Conservation (phyloP, 2,113 vertebrate species). For the Rhynchopsitta pachyrhyncha region DNA sequence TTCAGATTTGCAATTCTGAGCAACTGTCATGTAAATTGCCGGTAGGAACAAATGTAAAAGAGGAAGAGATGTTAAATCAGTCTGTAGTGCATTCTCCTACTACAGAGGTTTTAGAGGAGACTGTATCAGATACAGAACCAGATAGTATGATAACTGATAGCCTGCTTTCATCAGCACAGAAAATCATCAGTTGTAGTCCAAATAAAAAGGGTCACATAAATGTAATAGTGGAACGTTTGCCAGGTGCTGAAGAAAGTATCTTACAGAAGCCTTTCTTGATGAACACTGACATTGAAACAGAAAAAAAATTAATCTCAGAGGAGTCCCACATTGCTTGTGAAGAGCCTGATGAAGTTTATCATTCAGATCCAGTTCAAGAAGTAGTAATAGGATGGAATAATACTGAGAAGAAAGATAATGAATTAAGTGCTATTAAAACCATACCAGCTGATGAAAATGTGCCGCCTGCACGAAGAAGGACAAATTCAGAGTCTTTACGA, state of each 20-base stretch:
- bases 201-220: constrained; percentile 92
- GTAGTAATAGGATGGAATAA: constrained; percentile 78
- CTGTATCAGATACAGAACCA: constrained; percentile 78
- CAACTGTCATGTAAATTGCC: constrained; percentile 22
- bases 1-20: constrained; percentile 82
- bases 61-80: constrained; percentile 24
- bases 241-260: constrained; percentile 84
- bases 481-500: constrained; percentile 92
- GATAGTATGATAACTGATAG: constrained; percentile 82
- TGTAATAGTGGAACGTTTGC: constrained; percentile 96
- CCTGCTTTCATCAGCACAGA: constrained; percentile 93
- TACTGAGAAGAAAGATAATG: constrained; percentile 67
- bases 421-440: constrained; percentile 54
- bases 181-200: constrained; percentile 91
- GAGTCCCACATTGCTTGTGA: constrained; percentile 54
- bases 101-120: constrained; percentile 79
- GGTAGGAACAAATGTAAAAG: constrained; percentile 30
- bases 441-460: constrained; percentile 82
- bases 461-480: constrained; percentile 89
- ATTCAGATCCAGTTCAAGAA: constrained; percentile 72
- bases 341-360: constrained; percentile 47
- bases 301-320: constrained; percentile 63
- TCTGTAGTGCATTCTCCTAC: constrained; percentile 51
- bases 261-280: constrained; percentile 83
- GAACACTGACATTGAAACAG: constrained; percentile 73